Conservation (phyloP, 35 echinoderm and acorn worm species). For the Ptychodera flava region DNA sequence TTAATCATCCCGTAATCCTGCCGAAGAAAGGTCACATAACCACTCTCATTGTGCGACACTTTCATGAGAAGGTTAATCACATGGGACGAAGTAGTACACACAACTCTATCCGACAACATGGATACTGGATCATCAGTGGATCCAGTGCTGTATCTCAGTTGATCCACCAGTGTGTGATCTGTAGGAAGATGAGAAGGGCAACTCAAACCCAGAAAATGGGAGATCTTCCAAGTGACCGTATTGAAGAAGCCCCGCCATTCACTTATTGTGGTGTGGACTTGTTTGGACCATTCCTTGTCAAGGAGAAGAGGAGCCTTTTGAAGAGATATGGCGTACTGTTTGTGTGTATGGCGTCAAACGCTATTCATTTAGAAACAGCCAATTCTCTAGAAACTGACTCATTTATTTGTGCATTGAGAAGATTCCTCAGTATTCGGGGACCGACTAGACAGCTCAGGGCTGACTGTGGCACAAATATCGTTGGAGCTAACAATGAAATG, state of each 20-base stretch:
- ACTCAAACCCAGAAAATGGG: constrained; percentile 21
- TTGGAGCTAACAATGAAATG: constrained; percentile 49
- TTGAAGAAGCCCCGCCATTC: constrained; percentile 2
- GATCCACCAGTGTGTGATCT: constrained; percentile 29
- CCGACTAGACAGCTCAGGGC: constrained; percentile 34
- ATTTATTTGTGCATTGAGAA: constrained; percentile 41
- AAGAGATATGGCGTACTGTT: constrained; percentile 67
- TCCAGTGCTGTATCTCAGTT: constrained; percentile 21
- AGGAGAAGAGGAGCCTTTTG: constrained; percentile 39
- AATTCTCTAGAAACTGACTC: constrained; percentile 34
- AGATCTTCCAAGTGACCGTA: constrained; percentile 13
- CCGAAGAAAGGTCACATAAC: not conserved
- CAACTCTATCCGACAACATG: not conserved
- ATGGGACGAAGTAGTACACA: constrained; percentile 12
- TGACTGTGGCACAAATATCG: constrained; percentile 61
- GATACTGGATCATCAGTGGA: constrained; percentile 32
- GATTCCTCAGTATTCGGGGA: constrained; percentile 37
- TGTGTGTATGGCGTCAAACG: constrained; percentile 54
- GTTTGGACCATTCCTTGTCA: constrained; percentile 21
- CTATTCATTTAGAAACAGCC: constrained; percentile 58
- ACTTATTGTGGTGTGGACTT: constrained; percentile 15
- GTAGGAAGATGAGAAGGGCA: constrained; percentile 10
- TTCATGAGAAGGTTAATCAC: constrained; percentile 13
- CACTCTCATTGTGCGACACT: constrained; percentile 8
- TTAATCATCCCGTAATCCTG: constrained; percentile 5